Evolutionary conservation across 2,888 invertebrate genomes (phyloP), one percentile per base, ranked within the genome.

Genomic region (Noctua pronuba): DNA sequence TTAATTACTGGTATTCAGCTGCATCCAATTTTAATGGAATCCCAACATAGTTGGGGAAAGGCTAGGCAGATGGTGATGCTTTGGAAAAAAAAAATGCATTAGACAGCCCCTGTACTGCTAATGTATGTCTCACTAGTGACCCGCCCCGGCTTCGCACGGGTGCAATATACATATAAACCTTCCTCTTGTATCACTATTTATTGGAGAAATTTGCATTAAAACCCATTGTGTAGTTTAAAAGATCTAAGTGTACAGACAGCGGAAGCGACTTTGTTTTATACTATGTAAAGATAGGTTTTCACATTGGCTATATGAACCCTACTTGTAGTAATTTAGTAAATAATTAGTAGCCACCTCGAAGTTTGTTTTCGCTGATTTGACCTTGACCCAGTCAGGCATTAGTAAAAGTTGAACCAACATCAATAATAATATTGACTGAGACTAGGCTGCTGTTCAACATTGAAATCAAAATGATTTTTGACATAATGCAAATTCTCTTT

Each of bases 341-440:
- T 62, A 62, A 31, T 35, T 58, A 16, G 35, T 55, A 55, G 7
- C 2, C 38, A 24, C 38, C 21, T 67, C 73, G 41, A 28, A 49
- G 24, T 18, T 66, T 55, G 18, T 24, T 70, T 76, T 71, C 16
- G 31, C 35, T 52, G 44, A 49, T 62, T 69, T 60, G 44, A 38
- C 71, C 64, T 5, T 75, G 80, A 60, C 71, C 74, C 21, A 62
- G 69, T 64, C 21, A 28, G 44, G 31, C 24, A 28, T 13, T 38
- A n/a, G 72, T 75, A 66, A 74, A 52, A 66, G 24, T 84, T 79
- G 10, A 31, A 62, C 52, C 35, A 21, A 8, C 24, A 38, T 35
- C 5, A 31, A 55, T 24, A 31, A 41, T 52, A 28, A 49, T 24
- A 68, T 58, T 21, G 2, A 67, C 44, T 31, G 4, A 21, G 4